Base-by-base conservation (phyloP, 2,888 invertebrate genomes). In the Lacanobia wlatinum region DNA sequence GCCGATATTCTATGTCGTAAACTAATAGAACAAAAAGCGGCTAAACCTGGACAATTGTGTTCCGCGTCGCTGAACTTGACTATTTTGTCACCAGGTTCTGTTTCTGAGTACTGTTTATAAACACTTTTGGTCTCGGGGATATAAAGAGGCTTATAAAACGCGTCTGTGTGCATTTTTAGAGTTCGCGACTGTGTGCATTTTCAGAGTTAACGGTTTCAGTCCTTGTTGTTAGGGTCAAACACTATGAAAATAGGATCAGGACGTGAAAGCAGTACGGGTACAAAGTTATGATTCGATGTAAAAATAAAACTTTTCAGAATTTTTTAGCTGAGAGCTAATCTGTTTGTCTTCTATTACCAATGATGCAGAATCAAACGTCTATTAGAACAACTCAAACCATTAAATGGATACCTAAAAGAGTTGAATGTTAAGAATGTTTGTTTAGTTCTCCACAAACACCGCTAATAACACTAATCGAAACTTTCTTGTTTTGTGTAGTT, bases 11-110 rank as follows among this genome's bases (percentile, higher is more conserved):
- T 14, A 23, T 23, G 53, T 23, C 23, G 14, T 53, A 7, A 23
- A 7, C 16, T 53, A 53, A 23, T 7, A 53, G 21, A 52, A 53
- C 53, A 53, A 53, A 53, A 23, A 53, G 6, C 53, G 23, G 23
- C 23, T 80, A 48, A 59, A 61, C 21, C 68, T 65, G 38, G 58
- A 46, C 52, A 28, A 71, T 75, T 75, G 79, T 71, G 55, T 67
- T 67, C 46, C 53, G 18, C 23, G 14, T n/a, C 50, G 12, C 46
- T 64, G 50, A 28, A 61, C 60, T 56, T 8, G 18, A 34, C 12
- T 52, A 59, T 68, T 69, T 28, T 1, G 68, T 73, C 16, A 43
- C 5, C 55, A 52, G 34, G 21, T 8, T 52, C 3, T 40, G n/a
- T n/a, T n/a, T 64, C 21, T 23, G 28, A 40, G 34, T 68, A 46